Evolutionary conservation across 1,140 invertebrate genomes (phyloP).

Genomic region (Lasaia peninsularis): DNA sequence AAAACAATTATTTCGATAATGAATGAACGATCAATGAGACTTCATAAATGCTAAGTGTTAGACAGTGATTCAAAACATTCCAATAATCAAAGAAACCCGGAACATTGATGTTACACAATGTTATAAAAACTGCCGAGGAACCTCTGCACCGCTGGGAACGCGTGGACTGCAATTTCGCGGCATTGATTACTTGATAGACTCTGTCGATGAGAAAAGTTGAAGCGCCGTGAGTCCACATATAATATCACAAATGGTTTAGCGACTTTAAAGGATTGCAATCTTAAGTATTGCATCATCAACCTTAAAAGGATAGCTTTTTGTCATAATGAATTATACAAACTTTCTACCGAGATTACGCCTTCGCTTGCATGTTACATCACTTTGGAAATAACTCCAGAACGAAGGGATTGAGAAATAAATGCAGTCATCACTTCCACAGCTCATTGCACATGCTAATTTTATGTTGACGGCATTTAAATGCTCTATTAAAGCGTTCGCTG

Average conservation of each 20-base stretch:
- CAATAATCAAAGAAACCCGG: constrained; percentile 25
- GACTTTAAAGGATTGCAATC: constrained; percentile 59
- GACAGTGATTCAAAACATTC: too few species aligned
- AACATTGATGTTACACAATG: constrained; percentile 22
- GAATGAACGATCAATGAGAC: too few species aligned
- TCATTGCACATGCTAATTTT: constrained; percentile 17
- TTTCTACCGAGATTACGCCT: constrained; percentile 45
- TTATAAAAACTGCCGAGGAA: constrained; percentile 42
- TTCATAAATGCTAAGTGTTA: too few species aligned
- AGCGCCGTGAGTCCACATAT: constrained; percentile 44
- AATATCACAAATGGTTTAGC: constrained; percentile 61
- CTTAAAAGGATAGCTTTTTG: constrained; percentile 61
- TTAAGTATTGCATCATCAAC: constrained; percentile 40
- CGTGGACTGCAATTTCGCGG: constrained; percentile 42
- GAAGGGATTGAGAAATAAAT: constrained; percentile 14
- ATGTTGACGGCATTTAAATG: constrained; percentile 11
- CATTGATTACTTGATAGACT: constrained; percentile 33
- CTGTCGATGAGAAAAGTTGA: constrained; percentile 58
- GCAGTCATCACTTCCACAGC: constrained; percentile 13
- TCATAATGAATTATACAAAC: constrained; percentile 49
- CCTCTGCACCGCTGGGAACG: constrained; percentile 35
- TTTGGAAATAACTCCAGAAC: constrained; percentile 17
- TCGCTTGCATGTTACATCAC: constrained; percentile 22
- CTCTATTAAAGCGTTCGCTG: constrained; percentile 4
- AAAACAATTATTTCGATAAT: too few species aligned